Evolutionary conservation across 1,140 invertebrate genomes (phyloP), one percentile per base, ranked within the genome.

Genomic region (Choristoneura fumiferana): DNA sequence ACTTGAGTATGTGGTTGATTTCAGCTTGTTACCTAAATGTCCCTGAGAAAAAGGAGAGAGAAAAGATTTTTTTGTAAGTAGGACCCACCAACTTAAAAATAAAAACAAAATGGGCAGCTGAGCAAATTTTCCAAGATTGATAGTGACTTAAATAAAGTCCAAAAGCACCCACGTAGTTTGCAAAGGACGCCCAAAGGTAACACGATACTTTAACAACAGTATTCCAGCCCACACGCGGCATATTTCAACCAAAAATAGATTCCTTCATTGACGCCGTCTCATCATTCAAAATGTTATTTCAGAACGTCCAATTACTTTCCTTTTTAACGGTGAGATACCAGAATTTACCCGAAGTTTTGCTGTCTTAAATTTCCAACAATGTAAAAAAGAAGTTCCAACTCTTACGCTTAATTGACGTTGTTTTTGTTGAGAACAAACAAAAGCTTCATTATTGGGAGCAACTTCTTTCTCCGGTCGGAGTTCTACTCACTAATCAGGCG

Each of bases 381-480:
- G 22, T 49, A 49, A 49, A 49, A 49, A 49, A 0, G 43, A 33
- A 33, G 43, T 49, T 33, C 43, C 18, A 22, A 49, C 43, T 49
- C 43, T 49, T 49, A 49, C 43, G 43, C 43, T 49, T 49, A 49
- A 49, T 49, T 49, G 43, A 33, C 43, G 43, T 49, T 49, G 43
- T 49, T 49, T 49, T 49, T 49, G 43, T 49, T 49, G 18, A 10
- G 18, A 33, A 49, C 40, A 45, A 49, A 49, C 43, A 49, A 49
- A 49, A 49, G 43, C 17, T 49, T 49, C 43, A 49, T 49, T 49
- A 49, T 49, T 49, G 18, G 43, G 43, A 49, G 29, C 22, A 49
- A 49, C 43, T 49, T 49, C 43, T 49, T 49, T 49, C 22, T 49
- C 43, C 43, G 13, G 22, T 29, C 40, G 43, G 43, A 49, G 43